Conservation (phyloP, 2,113 vertebrate species). For the Indicator maculatus region DNA sequence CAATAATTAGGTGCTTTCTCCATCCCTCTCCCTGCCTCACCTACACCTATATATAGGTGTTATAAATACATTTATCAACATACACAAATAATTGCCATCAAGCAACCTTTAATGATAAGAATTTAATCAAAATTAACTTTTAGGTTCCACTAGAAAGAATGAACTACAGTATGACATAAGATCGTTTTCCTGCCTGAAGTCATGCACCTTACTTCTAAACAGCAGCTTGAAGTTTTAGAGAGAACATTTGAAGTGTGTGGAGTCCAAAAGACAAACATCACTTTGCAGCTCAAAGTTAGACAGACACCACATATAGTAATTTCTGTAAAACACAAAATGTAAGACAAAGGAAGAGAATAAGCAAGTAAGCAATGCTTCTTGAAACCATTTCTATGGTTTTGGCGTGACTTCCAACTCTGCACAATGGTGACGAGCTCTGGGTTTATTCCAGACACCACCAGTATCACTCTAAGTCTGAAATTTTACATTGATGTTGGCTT, state of each 20-base stretch:
- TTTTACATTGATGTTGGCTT: background rate
- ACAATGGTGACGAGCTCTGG: background rate
- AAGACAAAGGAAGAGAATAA: background rate
- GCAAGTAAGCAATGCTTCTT: background rate
- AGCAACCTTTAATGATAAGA: background rate
- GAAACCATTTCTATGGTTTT: background rate
- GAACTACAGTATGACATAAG: background rate
- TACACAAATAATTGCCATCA: background rate
- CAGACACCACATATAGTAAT: background rate
- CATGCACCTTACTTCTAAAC: background rate
- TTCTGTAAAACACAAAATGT: background rate
- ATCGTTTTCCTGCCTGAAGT: background rate
- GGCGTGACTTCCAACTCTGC: background rate
- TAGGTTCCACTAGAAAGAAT: background rate
- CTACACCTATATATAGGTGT: background rate
- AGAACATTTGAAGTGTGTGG: background rate
- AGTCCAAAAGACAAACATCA: background rate
- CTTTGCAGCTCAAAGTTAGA: constrained; percentile 3
- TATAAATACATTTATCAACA: background rate
- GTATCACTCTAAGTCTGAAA: background rate
- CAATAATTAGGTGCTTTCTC: background rate
- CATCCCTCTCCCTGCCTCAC: background rate
- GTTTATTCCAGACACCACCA: background rate
- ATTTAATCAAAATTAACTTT: background rate
- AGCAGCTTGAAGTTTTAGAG: background rate